Percentiles rank a stretch among this genome's conserved stretches.
phyloP scores from a whole-genome alignment of 2,888 invertebrate species.

The Atethmia centrago region DNA sequence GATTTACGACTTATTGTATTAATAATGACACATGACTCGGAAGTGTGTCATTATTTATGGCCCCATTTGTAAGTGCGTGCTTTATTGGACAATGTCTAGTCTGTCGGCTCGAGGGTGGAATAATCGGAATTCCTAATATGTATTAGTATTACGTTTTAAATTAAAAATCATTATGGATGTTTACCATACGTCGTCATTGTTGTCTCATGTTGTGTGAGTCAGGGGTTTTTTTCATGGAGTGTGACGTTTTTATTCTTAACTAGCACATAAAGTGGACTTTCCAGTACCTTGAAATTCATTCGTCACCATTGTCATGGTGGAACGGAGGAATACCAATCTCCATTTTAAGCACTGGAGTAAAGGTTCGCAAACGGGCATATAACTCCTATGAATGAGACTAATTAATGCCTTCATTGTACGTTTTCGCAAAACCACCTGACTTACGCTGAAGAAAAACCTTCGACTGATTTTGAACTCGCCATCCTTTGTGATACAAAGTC shows the following conservation, averaged over 20 bases:
- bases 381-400: background rate
- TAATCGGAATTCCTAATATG: constrained; percentile 70
- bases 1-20: constrained; percentile 62
- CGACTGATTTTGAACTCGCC: background rate
- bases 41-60: constrained; percentile 60
- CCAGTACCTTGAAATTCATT: background rate
- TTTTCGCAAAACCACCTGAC: background rate
- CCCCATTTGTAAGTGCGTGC: constrained; percentile 64
- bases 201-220: constrained; percentile 20
- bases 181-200: constrained; percentile 38
- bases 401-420: background rate
- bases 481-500: too few species aligned
- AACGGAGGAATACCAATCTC: background rate
- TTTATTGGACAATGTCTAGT: constrained; percentile 69
- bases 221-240: constrained; percentile 28
- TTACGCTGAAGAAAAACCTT: background rate
- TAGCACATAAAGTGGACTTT: constrained; percentile 1
- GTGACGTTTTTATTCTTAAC: constrained; percentile 7
- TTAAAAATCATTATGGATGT: constrained; percentile 59
- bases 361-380: too few species aligned
- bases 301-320: background rate
- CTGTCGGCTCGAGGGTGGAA: constrained; percentile 53
- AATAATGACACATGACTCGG: constrained; percentile 62
- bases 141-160: constrained; percentile 54
- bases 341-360: background rate